A percentile compares a stretch with the other conserved stretches of the same genome.
Conservation (phyloP, 92 coral and sea anemone genomes). For the Parazoanthus atlanticus region DNA sequence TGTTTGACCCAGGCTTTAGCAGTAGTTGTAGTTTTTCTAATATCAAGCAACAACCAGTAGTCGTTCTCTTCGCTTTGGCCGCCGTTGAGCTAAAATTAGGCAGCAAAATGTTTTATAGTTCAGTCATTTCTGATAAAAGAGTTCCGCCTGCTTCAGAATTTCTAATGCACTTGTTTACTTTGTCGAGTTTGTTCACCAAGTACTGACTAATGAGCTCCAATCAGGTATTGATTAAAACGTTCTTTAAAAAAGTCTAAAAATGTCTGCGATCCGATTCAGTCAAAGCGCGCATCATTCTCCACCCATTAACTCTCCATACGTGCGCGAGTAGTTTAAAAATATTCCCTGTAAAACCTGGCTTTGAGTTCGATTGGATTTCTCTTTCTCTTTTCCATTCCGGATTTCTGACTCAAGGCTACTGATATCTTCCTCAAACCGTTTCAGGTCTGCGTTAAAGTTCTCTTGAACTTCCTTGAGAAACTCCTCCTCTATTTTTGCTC, state of each 20-base stretch:
- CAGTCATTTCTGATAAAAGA: background rate
- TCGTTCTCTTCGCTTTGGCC: background rate
- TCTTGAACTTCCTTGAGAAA: slow-evolving; percentile 25
- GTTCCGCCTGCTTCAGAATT: background rate
- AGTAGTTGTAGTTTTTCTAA: background rate
- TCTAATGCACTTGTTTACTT: no score
- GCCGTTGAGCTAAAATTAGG: background rate
- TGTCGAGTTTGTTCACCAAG: no score
- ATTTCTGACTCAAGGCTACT: background rate
- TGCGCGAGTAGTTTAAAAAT: background rate
- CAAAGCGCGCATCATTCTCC: background rate
- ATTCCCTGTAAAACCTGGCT: background rate
- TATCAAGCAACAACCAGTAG: background rate
- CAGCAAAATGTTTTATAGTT: no score
- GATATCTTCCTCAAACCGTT: background rate
- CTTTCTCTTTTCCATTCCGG: background rate
- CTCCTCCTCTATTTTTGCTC: slow-evolving; percentile 20
- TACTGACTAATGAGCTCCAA: background rate
- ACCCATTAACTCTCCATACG: slow-evolving; percentile 9
- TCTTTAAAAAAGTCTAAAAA: no score
- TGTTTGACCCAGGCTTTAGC: background rate
- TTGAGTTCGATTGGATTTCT: background rate
- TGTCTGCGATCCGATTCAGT: background rate
- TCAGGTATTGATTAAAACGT: background rate
- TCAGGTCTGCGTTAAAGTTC: slow-evolving; percentile 23